Base-by-base conservation (phyloP, 2,113 vertebrate genomes). In the Mobula birostris region DNA sequence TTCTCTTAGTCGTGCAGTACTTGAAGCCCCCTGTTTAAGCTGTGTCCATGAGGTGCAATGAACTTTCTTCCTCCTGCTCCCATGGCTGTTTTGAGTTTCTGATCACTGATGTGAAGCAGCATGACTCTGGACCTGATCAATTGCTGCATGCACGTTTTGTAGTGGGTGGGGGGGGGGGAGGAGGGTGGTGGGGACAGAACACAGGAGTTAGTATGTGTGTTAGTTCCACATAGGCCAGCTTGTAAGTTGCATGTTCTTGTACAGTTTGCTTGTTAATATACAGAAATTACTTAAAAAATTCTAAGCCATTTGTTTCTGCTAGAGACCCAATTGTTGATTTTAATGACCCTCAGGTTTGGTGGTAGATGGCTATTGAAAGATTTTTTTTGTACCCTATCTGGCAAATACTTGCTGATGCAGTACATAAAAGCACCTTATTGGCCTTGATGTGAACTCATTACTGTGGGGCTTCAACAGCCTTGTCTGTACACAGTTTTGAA, bases 161-260 rank as follows among this genome's bases (percentile, higher is more conserved):
- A 97, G 48, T 48, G 97, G 77, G 36, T 36, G 36, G 36, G 2
- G 58, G 94, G 94, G 2, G 61, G 94, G 94, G 72, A 15, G 72
- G 72, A 74, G 72, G 72, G 72, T 74, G 72, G 72, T 74, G 72
- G 72, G 74, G 91, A 94, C 94, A 95, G 93, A 95, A 96, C 95
- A 97, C 97, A 97, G 97, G 96, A 97, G 96, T 97, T 96, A 97
- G 97, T 97, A 97, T 95, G 94, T 98, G 97, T 98, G 98, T 99
- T 99, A 98, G 98, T 97, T 98, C 97, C 97, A 98, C 98, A 97
- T 98, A 98, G 98, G 97, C 97, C 97, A 97, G 98, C 98, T 98
- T 98, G 98, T 99, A 97, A 98, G 98, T 99, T 99, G 99, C 99
- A 99, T 99, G 99, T 98, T 97, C 97, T 97, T 99, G 99, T 99